Evolutionary conservation across 2,888 invertebrate genomes (phyloP).

Genomic region (Phrixothrix hirtus): DNA sequence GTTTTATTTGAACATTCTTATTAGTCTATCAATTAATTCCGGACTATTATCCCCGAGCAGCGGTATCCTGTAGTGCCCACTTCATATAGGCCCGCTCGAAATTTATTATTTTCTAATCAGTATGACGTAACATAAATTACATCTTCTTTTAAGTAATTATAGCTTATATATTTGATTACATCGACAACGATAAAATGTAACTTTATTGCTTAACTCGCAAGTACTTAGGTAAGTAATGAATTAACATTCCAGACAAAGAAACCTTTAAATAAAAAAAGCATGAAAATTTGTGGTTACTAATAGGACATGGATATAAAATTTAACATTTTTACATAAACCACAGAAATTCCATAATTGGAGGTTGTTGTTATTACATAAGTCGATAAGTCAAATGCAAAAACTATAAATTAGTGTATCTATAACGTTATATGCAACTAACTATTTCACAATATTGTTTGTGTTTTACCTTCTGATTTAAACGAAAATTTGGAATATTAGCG

Average conservation of each 20-base stretch:
- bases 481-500: not conserved
- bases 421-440: not conserved
- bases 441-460: not conserved
- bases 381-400: not conserved
- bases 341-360: constrained; percentile 2
- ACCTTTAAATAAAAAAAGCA: too few relatives aligned
- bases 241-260: too few relatives aligned
- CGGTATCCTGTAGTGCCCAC: constrained; percentile 3
- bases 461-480: not conserved
- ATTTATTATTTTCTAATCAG: constrained; percentile 23
- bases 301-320: not conserved
- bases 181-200: too few relatives aligned
- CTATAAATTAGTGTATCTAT: not conserved
- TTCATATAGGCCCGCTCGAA: constrained; percentile 7
- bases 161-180: too few relatives aligned
- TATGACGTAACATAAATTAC: constrained; percentile 17
- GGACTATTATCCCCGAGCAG: constrained; percentile 28
- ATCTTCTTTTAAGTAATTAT: constrained; percentile 12
- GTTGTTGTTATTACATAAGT: not conserved
- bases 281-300: not conserved
- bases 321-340: constrained; percentile 3
- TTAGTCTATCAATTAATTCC: constrained; percentile 40
- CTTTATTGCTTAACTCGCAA: too few relatives aligned
- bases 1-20: constrained; percentile 35
- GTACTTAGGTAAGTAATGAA: too few relatives aligned